A percentile compares a stretch with the other conserved stretches of the same genome.
These are phyloP conservation scores for Channa striata DNA, from an alignment of 2,797 vertebrate genomes.

Conservation along the genomic window DNA sequence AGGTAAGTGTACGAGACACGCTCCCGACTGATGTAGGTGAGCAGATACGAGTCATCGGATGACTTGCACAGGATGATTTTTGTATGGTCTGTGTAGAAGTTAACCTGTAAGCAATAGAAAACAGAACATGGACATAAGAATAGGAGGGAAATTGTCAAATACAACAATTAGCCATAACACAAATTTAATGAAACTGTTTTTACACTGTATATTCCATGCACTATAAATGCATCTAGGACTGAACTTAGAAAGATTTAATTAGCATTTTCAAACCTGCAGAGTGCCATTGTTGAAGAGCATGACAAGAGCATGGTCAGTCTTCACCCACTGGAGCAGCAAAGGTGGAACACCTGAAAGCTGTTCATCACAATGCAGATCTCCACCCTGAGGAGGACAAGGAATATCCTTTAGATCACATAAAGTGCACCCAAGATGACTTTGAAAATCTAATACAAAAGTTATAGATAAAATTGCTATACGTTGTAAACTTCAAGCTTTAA, in stretches of 20 bases:
- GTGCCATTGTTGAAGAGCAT: constrained; percentile 98
- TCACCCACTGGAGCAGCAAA: constrained; percentile 97
- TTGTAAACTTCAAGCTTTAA: no score
- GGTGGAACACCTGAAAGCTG: constrained; percentile 81
- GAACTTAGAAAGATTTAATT: background rate
- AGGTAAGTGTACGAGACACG: constrained; percentile 93
- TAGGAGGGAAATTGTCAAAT: no score
- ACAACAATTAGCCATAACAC: no score
- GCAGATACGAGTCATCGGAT: constrained; percentile 88
- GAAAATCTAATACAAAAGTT: background rate
- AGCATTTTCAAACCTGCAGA: constrained; percentile 86
- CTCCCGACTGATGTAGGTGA: constrained; percentile 95
- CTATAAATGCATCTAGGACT: background rate
- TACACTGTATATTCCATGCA: background rate
- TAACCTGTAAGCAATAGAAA: constrained; percentile 84
- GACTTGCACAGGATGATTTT: constrained; percentile 96
- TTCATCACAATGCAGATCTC: constrained; percentile 87
- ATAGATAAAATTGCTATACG: no score
- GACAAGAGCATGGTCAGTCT: constrained; percentile 95
- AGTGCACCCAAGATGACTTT: background rate
- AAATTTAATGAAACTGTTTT: background rate
- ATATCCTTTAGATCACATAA: background rate
- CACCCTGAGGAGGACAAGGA: constrained; percentile 84
- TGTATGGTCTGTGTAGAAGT: constrained; percentile 98
- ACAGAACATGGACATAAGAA: background rate